These are phyloP conservation scores for Rhagophthalmus giganteus DNA, from an alignment of 2,888 invertebrate genomes.

Conservation along the genomic window DNA sequence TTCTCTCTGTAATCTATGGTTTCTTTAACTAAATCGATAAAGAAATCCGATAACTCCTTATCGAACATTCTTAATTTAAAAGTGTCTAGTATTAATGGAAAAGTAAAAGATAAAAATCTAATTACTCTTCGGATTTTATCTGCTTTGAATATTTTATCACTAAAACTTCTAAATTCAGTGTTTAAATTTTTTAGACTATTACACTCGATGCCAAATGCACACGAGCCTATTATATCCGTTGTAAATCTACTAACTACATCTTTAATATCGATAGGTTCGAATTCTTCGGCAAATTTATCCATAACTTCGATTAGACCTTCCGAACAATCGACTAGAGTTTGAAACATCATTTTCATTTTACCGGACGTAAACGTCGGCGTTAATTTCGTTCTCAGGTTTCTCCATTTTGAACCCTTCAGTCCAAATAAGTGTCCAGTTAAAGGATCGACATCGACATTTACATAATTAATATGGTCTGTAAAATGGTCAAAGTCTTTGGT, in stretches of 20 bases:
- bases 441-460: slow-evolving; percentile 61
- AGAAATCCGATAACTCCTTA: neutral
- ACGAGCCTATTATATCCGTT: neutral
- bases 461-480: slow-evolving; percentile 62
- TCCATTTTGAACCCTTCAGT: slow-evolving; percentile 62
- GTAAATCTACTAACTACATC: neutral
- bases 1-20: slow-evolving; percentile 55
- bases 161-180: neutral
- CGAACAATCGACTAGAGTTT: slow-evolving; percentile 56
- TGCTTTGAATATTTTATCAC: neutral
- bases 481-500: slow-evolving; percentile 64
- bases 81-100: neutral
- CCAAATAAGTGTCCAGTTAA: slow-evolving; percentile 61
- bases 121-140: neutral
- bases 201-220: neutral
- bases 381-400: slow-evolving; percentile 62
- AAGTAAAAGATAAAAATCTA: neutral
- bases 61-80: neutral
- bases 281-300: neutral
- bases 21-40: slow-evolving; percentile 49
- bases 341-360: slow-evolving; percentile 66
- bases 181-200: neutral
- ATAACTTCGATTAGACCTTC: neutral
- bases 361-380: too few species aligned
- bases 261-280: neutral